Evolutionary conservation across 2,797 vertebrate genomes (phyloP).

Genomic region (Macropus fuliginosus): DNA sequence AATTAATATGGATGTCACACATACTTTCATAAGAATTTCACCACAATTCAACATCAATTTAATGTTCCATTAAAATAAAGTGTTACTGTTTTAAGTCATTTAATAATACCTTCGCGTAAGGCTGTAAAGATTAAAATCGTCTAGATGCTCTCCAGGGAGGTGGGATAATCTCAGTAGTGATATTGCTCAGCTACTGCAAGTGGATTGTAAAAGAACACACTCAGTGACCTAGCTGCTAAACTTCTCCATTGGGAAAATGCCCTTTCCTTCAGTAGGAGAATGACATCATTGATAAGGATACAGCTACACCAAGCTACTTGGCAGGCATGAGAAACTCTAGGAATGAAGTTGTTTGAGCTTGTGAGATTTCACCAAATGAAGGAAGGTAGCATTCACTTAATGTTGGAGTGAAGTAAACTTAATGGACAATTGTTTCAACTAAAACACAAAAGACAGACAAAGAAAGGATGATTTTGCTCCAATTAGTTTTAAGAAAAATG

Average conservation of each 20-base stretch:
- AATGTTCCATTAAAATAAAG: slow-evolving; percentile 64
- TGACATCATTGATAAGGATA: not conserved
- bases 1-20: slow-evolving; percentile 70
- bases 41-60: slow-evolving; percentile 70
- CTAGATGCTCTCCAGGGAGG: slow-evolving; percentile 44
- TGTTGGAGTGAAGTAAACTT: not conserved
- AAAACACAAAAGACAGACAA: not conserved
- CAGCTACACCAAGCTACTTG: not conserved
- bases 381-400: not conserved
- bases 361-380: not conserved
- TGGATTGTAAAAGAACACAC: not conserved
- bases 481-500: not conserved
- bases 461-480: not conserved
- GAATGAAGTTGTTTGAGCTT: not conserved
- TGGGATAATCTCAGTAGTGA: slow-evolving; percentile 17
- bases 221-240: not conserved
- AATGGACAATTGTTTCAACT: slow-evolving; percentile 7
- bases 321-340: not conserved
- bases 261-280: not conserved
- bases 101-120: slow-evolving; percentile 40
- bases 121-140: slow-evolving; percentile 62
- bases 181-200: slow-evolving; percentile 10
- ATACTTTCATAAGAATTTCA: slow-evolving; percentile 48
- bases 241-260: fast-evolving
- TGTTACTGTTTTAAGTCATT: slow-evolving; percentile 44